Evolutionary conservation across 2,797 vertebrate genomes (phyloP).

Genomic region (Schizopygopsis pylzovi): DNA sequence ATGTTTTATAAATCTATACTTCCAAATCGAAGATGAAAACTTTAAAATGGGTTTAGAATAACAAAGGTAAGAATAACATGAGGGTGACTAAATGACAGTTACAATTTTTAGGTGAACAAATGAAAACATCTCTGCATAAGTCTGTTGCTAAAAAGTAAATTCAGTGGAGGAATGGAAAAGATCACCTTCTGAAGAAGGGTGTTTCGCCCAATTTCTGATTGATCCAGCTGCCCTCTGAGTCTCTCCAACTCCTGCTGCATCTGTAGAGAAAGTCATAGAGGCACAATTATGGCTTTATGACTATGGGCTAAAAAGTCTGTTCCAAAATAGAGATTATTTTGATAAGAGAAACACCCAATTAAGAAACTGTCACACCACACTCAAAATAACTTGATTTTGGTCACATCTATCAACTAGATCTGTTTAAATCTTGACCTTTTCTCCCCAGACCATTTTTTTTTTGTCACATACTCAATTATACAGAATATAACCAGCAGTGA

Average conservation of each 20-base stretch:
- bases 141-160: background rate
- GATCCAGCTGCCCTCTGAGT: slow-evolving; percentile 79
- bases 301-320: background rate
- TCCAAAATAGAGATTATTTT: background rate
- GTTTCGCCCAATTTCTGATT: slow-evolving; percentile 87
- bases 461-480: too few species aligned
- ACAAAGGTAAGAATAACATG: background rate
- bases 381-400: background rate
- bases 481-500: too few species aligned
- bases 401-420: background rate
- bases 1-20: background rate
- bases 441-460: too few species aligned
- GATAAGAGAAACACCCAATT: background rate
- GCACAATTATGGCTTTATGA: background rate
- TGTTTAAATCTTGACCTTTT: background rate
- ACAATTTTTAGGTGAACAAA: background rate
- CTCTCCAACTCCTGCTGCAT: slow-evolving; percentile 85
- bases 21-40: background rate
- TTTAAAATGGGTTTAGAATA: background rate
- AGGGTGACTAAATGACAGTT: background rate
- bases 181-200: slow-evolving; percentile 86
- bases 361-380: background rate
- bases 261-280: slow-evolving; percentile 67
- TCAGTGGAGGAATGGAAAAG: background rate
- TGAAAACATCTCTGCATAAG: background rate